Base-by-base conservation (phyloP, 2,888 invertebrate genomes). In the Barypeithes pellucidus region DNA sequence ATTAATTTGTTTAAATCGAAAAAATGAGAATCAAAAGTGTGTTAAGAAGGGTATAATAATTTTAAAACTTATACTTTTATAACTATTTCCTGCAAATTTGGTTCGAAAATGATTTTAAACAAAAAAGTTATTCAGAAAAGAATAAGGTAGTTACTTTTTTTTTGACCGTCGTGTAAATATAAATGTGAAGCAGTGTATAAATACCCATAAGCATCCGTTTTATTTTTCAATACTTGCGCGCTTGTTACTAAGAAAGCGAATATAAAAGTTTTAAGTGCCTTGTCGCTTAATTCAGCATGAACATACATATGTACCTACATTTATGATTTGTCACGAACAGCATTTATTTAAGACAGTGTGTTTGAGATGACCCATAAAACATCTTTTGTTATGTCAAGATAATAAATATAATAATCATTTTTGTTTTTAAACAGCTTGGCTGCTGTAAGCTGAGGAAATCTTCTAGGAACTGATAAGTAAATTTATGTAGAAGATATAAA, bases 321-420 rank as follows among this genome's bases (percentile, higher is more conserved):
- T 61, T 61, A 29, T 61, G 24, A 61, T 24, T 16, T 45, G 61
- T 61, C 61, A 61, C 61, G 61, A 61, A 61, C 61, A 45, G 43
- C 43, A 29, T 61, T 61, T 45, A 61, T 61, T 5, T n/a, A 45
- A 45, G n/a, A 43, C 60, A 14, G 60, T 14, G 60, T 22, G 41
- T 43, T 22, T 43, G 22, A 61, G 14, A 61, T 61, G 61, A 61
- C 61, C 61, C 61, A 61, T 45, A 61, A 61, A 61, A 20, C 18
- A 43, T 24, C 29, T 43, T 61, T 45, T 45, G 61, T 61, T 61
- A 45, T 61, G 45, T 12, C 29, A 29, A 61, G 45, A 43, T 20
- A 61, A 61, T 43, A 45, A 61, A 29, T n/a, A n/a, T n/a, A n/a
- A n/a, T n/a, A n/a, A n/a, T n/a, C n/a, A 61, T 41, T 41, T 57